Base-by-base conservation (phyloP, 2,797 vertebrate genomes). In the Tokudaia muenninki region DNA sequence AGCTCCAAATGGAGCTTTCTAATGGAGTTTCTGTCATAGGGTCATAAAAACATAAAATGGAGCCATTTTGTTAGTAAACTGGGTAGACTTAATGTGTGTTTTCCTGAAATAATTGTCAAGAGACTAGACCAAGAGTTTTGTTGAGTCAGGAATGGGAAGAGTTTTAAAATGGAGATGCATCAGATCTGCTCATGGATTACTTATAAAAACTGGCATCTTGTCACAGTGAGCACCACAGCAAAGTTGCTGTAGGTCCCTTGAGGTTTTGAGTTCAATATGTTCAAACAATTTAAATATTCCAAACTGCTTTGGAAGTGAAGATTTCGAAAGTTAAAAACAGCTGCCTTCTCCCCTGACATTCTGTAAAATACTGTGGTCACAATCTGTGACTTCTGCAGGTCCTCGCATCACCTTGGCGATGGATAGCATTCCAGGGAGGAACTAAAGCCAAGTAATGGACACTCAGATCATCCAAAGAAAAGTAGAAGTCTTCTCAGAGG, bases 211-310 rank as follows among this genome's bases (percentile, higher is more conserved):
- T 78, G 44, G 31, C 4, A 37, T 34, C 61, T 10, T 50, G 37
- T 74, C 12, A 6, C 44, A 80, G 63, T n/a, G 34, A 92, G 78
- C 9, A 31, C 14, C 65, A 52, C 52, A 52, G 52, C 52, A 37
- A 50, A 87, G n/a, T 74, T 77, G 59, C 21, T 92, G 2, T 44
- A 24, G 89, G 21, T 8, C 29, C 81, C 83, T 96, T 67, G 47
- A 59, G 44, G n/a, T 70, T 97, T 96, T 90, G 70, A 70, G 55
- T 95, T 81, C 86, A 95, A 29, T 93, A 75, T 63, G 47, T 92
- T 93, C 12, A 95, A 82, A 95, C 92, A 47, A 37, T 92, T 92
- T 57, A 94, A 86, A 96, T 81, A 86, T 26, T 17, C 26, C n/a
- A 59, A 91, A 91, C 21, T 91, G 41, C 61, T 59, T 3, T 57